These are phyloP conservation scores for Drosophila yakuba DNA, from an alignment of 1,140 invertebrate genomes.

Conservation along the genomic window DNA sequence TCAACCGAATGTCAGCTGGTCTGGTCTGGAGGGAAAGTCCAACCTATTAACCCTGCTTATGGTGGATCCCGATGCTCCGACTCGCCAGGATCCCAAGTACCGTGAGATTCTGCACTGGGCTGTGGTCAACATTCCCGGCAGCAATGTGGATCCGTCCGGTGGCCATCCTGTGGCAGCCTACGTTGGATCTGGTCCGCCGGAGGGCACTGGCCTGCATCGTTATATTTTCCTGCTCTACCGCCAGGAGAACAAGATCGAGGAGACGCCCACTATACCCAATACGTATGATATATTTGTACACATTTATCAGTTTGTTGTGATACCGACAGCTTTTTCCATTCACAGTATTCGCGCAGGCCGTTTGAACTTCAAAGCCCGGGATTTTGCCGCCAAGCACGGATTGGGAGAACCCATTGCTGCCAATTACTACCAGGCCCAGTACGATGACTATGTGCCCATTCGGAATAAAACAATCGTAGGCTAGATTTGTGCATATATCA, in stretches of 20 bases:
- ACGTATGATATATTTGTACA: constrained; percentile 13
- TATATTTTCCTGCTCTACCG: constrained; percentile 96
- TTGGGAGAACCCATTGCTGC: constrained; percentile 93
- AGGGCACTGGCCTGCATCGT: constrained; percentile 93
- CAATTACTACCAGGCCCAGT: constrained; percentile 95
- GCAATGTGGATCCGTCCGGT: constrained; percentile 86
- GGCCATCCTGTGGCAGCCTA: constrained; percentile 93
- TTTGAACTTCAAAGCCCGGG: constrained; percentile 90
- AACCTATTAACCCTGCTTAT: constrained; percentile 91
- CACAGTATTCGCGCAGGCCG: constrained; percentile 88
- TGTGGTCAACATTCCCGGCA: constrained; percentile 94
- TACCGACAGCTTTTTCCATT: not conserved
- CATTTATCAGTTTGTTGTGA: not conserved
- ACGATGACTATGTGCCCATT: constrained; percentile 95
- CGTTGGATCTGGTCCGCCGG: constrained; percentile 93
- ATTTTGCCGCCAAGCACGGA: constrained; percentile 93
- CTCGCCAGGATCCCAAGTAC: constrained; percentile 89
- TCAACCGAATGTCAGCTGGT: constrained; percentile 87
- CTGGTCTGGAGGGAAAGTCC: constrained; percentile 85
- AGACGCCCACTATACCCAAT: constrained; percentile 53
- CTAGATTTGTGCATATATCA: constrained; percentile 39
- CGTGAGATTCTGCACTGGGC: constrained; percentile 97
- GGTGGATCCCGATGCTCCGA: constrained; percentile 97
- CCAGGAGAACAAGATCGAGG: constrained; percentile 85
- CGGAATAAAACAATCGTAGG: constrained; percentile 53